Conservation (phyloP, 2,797 vertebrate genomes). For the Parauchenoglanis ngamensis region DNA sequence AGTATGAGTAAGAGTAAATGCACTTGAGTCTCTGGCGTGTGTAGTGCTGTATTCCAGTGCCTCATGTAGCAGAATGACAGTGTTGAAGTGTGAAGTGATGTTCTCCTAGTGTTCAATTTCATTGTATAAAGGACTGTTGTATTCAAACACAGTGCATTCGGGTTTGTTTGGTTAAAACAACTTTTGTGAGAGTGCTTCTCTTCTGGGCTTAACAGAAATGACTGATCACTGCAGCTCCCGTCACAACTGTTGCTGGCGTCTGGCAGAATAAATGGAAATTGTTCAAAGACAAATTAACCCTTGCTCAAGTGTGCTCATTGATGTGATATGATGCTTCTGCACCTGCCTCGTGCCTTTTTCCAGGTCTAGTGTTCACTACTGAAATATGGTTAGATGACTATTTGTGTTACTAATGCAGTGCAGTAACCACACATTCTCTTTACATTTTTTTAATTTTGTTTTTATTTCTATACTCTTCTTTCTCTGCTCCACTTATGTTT, state of each 20-base stretch:
- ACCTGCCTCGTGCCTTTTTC: not conserved
- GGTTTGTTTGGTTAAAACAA: slow-evolving; percentile 1
- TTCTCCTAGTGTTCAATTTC: not conserved
- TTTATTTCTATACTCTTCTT: not conserved
- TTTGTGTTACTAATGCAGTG: not conserved
- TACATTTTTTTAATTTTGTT: not conserved
- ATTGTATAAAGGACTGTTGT: not conserved
- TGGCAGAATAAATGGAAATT: slow-evolving; percentile 3
- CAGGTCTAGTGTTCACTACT: not conserved
- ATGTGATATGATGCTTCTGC: not conserved
- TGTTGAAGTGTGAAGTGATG: not conserved
- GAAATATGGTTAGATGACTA: not conserved
- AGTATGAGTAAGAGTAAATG: not conserved
- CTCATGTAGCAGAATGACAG: not conserved
- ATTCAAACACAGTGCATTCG: not conserved
- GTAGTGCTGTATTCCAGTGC: not conserved
- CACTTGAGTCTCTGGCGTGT: not conserved
- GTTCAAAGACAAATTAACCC: slow-evolving; percentile 12
- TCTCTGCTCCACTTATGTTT: not conserved
- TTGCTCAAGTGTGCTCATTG: not conserved
- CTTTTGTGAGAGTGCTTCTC: not conserved
- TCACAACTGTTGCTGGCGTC: slow-evolving; percentile 5
- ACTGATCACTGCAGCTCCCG: slow-evolving; percentile 6
- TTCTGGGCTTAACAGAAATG: slow-evolving; percentile 2
- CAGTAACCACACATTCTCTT: not conserved